These are phyloP conservation scores for Mionectes macconnelli DNA, from an alignment of 2,113 vertebrate genomes.

Conservation along the genomic window DNA sequence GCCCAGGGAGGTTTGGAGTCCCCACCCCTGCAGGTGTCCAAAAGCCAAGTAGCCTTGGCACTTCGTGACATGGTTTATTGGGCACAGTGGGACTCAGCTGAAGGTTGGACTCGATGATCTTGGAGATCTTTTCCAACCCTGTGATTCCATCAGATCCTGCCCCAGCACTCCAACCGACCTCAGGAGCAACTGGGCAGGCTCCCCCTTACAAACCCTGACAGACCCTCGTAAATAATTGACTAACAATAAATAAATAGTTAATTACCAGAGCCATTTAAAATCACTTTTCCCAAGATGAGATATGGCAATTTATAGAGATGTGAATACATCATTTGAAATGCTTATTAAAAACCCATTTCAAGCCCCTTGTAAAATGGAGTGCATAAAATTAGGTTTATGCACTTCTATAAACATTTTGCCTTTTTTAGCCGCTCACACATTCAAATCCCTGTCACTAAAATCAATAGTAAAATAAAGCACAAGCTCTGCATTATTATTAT, in stretches of 20 bases:
- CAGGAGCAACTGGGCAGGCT: neutral
- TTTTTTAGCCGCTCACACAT: neutral
- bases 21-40: neutral
- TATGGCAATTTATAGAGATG: neutral
- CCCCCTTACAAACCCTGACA: neutral
- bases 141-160: neutral
- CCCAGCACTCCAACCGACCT: neutral
- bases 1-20: neutral
- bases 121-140: neutral
- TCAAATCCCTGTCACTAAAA: neutral
- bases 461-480: neutral
- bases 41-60: fast-evolving
- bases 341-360: neutral
- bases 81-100: neutral
- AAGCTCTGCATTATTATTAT: neutral
- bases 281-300: neutral
- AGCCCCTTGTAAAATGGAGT: neutral
- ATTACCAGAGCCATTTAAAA: conserved; percentile 28
- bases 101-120: neutral
- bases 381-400: neutral
- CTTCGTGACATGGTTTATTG: neutral
- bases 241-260: conserved; percentile 23
- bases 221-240: neutral
- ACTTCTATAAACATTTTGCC: neutral
- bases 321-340: neutral